Evolutionary conservation across 2,113 vertebrate genomes (phyloP).

Genomic region (Excalfactoria chinensis): DNA sequence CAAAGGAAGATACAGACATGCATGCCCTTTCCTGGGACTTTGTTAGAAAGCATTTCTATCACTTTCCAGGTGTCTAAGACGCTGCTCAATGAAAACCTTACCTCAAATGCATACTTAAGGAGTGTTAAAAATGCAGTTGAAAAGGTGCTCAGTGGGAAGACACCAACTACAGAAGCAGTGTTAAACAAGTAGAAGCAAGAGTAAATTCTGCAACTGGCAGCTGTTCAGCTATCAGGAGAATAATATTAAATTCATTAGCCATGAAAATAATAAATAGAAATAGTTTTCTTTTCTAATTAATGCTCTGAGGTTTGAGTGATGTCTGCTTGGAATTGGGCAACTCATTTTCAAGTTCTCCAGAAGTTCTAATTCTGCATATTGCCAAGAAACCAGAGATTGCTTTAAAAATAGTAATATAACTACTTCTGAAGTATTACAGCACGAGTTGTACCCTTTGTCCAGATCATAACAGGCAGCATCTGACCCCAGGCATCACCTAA

Average conservation of each 20-base stretch:
- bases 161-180: fast-evolving
- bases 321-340: background rate
- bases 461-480: background rate
- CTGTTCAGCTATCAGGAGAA: background rate
- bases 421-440: background rate
- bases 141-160: background rate
- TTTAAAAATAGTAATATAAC: background rate
- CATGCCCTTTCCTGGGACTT: background rate
- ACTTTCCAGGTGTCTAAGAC: background rate
- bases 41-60: background rate
- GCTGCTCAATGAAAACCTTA: background rate
- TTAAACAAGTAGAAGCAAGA: background rate
- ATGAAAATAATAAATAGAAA: background rate
- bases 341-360: background rate
- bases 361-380: background rate
- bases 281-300: fast-evolving
- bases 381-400: background rate
- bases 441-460: too few relatives aligned
- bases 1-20: background rate
- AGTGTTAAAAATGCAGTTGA: background rate
- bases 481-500: background rate
- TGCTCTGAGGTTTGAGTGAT: background rate
- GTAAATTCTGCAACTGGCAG: background rate
- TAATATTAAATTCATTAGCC: background rate
- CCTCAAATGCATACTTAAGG: background rate